Evolutionary conservation across 2,888 invertebrate genomes (phyloP), one percentile per base, ranked within the genome.

Genomic region (Sarcophaga carnaria): DNA sequence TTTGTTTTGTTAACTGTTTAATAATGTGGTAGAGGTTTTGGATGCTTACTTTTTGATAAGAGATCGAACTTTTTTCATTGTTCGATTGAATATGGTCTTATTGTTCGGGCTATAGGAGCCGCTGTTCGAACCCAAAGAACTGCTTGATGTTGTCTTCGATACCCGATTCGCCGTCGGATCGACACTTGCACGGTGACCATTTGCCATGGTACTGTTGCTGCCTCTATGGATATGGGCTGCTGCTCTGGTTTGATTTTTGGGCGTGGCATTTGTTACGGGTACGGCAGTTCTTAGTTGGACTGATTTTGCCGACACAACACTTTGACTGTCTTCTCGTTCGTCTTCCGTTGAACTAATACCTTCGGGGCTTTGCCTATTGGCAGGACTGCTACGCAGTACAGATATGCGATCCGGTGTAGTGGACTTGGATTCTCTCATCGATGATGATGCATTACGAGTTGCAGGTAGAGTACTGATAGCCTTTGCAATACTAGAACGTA

Each of bases 81-180:
- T 97, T 93, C 96, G 95, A 95, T 97, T 97, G 95, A 97, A 96
- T 93, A 97, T 97, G 93, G 97, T 97, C 92, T 96, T 96, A 89
- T 90, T 90, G 84, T 89, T 90, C 74, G 91, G 90, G 78, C 81
- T 88, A 80, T 93, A 96, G 96, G 91, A 11, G 94, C 95, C 90
- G 95, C 95, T 77, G 94, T 94, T 69, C 64, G 86, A 83, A 54
- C 87, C 87, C 83, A 87, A 77, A 22, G 87, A 87, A 78, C 80
- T 87, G 83, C 47, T 85, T 4, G 85, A 87, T 17, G 75, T 85
- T 10, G 85, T 85, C 80, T 85, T 87, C 17, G 87, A 14, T 22
- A 87, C 87, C n/a, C 87, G 81, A 76, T 62, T 82, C 17, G 76
- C n/a, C 17, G 54, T 1, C 17, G 12, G 54, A 54, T 45, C 63